These are phyloP conservation scores for Drosophila nr. perissopoda DNA, from an alignment of 2,888 invertebrate genomes.

Conservation along the genomic window DNA sequence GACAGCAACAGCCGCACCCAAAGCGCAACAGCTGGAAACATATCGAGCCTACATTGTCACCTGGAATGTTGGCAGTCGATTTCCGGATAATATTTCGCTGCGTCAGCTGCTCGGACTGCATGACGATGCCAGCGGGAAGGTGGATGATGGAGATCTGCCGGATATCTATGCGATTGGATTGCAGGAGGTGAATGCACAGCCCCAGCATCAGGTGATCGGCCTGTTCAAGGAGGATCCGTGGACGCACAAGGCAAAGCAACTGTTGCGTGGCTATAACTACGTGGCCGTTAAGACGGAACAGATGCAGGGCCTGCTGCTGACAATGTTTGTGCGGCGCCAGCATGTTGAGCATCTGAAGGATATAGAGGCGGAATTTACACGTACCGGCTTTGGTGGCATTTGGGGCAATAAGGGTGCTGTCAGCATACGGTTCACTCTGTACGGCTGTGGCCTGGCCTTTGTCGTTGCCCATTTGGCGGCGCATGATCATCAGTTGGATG, in stretches of 20 bases:
- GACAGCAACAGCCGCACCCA: constrained; percentile 38
- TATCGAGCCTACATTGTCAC: constrained; percentile 92
- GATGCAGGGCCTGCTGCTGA: constrained; percentile 93
- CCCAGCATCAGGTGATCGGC: constrained; percentile 93
- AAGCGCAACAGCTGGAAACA: constrained; percentile 69
- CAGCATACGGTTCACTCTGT: constrained; percentile 93
- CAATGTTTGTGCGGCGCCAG: constrained; percentile 91
- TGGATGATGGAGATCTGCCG: constrained; percentile 86
- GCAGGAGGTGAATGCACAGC: constrained; percentile 95
- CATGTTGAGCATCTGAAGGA: constrained; percentile 93
- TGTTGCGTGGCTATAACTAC: constrained; percentile 89
- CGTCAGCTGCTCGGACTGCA: constrained; percentile 89
- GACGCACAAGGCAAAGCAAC: constrained; percentile 90
- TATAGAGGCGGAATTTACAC: constrained; percentile 94
- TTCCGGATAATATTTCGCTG: constrained; percentile 90
- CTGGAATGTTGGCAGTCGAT: constrained; percentile 95
- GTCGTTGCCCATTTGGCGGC: constrained; percentile 96
- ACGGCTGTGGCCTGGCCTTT: constrained; percentile 94
- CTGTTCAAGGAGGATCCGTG: constrained; percentile 94
- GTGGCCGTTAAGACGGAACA: constrained; percentile 92
- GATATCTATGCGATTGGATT: constrained; percentile 94
- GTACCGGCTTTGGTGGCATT: constrained; percentile 95
- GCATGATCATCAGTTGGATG: constrained; percentile 93
- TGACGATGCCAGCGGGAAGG: constrained; percentile 86
- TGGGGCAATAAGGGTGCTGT: constrained; percentile 99